Conservation (phyloP, 1,140 invertebrate species). For the Philotrypesis tridentata region DNA sequence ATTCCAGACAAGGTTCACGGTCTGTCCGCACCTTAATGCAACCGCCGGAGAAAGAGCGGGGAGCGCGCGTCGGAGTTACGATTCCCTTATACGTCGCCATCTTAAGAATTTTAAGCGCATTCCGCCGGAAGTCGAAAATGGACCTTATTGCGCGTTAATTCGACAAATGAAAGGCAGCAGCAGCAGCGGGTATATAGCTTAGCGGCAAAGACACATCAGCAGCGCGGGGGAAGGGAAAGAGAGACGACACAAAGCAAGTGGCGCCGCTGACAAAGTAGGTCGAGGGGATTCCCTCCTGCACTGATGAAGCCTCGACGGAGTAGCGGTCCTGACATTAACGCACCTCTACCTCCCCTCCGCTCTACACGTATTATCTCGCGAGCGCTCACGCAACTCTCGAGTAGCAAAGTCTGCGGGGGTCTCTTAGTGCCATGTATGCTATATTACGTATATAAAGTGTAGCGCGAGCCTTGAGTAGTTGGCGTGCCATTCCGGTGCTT, state of each 20-base stretch:
- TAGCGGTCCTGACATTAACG: conserved; percentile 14
- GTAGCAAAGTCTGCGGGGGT: not conserved
- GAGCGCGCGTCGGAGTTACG: no score
- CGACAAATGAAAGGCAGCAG: not conserved
- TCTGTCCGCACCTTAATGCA: no score
- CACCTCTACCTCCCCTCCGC: not conserved
- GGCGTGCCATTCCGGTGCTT: not conserved
- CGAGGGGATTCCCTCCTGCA: conserved; percentile 9
- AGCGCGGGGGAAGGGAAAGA: not conserved
- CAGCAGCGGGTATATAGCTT: not conserved
- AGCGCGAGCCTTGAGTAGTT: not conserved
- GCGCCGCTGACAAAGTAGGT: conserved; percentile 29
- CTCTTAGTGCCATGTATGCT: not conserved
- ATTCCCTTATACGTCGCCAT: no score
- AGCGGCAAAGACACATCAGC: not conserved
- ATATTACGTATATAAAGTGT: not conserved
- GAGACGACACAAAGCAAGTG: conserved; percentile 21
- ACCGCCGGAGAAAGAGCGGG: no score
- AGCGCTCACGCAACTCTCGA: not conserved
- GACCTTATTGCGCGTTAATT: conserved; percentile 25
- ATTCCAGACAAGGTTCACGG: no score
- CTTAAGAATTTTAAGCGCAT: no score
- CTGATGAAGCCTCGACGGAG: not conserved
- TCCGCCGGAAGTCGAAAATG: not conserved
- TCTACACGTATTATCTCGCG: not conserved